Conservation (phyloP, 2,888 invertebrate species). For the Anodontia alba region DNA sequence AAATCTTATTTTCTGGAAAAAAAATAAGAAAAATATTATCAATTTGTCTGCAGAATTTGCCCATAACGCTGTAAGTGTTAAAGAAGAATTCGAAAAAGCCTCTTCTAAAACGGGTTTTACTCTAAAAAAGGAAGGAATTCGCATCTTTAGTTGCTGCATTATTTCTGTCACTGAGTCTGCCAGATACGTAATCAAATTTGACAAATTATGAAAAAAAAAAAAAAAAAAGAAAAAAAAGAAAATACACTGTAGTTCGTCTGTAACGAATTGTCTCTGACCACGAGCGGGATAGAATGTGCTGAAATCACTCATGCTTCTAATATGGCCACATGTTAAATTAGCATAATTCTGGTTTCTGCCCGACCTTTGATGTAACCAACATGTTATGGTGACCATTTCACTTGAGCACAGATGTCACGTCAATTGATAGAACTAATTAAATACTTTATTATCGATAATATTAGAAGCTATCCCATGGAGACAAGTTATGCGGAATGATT, state of each 20-base stretch:
- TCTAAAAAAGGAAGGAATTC: no score
- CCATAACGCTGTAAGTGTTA: no score
- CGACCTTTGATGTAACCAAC: constrained; percentile 17
- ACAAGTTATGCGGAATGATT: constrained; percentile 17
- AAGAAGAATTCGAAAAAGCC: no score
- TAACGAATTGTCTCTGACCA: not conserved
- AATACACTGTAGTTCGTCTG: no score
- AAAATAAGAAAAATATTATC: no score
- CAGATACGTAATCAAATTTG: not conserved
- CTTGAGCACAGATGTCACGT: constrained; percentile 18
- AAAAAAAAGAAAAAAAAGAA: no score
- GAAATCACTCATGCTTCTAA: not conserved
- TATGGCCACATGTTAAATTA: constrained; percentile 13
- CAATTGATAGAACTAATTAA: constrained; percentile 20
- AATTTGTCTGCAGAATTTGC: no score
- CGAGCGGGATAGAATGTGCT: not conserved
- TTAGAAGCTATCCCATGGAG: constrained; percentile 8
- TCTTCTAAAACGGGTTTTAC: no score
- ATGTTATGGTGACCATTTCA: constrained; percentile 6
- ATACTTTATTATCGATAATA: constrained; percentile 18
- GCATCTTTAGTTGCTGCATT: not conserved
- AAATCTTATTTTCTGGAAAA: no score
- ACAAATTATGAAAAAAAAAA: not conserved
- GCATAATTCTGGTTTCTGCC: constrained; percentile 5
- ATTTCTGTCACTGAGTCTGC: not conserved